Base-by-base conservation (phyloP, 1,140 invertebrate genomes). In the Drosophila nikananu region DNA sequence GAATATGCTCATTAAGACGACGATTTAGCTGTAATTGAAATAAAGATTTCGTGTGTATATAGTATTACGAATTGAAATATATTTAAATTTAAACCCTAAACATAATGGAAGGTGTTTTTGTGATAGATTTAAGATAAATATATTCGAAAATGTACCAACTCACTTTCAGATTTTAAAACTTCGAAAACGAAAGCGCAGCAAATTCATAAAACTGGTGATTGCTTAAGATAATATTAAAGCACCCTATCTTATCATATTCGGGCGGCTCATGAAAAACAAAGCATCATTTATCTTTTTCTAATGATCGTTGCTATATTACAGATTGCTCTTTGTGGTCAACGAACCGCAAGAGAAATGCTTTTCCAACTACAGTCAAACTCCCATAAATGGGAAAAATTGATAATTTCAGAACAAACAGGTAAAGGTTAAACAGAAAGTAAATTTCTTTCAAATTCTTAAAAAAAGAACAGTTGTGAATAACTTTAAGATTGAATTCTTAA, bases 11-110 rank as follows among this genome's bases (percentile, higher is more conserved):
- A 72, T 78, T 84, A 68, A 83, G 74, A 79, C 42, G 58, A 39
- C 2, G 54, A 79, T 44, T 75, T 84, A 87, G 81, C 42, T 90
- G 62, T 84, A 87, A 84, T 75, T 80, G 77, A 89, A 37, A 70
- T 80, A 42, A 76, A 55, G 61, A 81, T 87, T 84, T 90, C 68
- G 63, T 72, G 77, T 87, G 84, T 87, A 87, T 60, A 90, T 87
- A 87, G 84, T 84, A 84, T 87, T 87, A 87, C 84, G 86, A 60
- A 89, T 76, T 75, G 86, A 83, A 87, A 87, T 87, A 87, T 61
- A 87, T 63, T 77, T 84, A 65, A 81, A 90, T 70, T 68, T 84
- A 81, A 87, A 81, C 65, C 39, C 49, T 61, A 54, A 3, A 17
- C 25, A 6, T 6, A 52, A 13, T 23, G 6, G 3, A 25, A 39